Base-by-base conservation (phyloP, 2,797 vertebrate species). In the Euthynnus affinis region DNA sequence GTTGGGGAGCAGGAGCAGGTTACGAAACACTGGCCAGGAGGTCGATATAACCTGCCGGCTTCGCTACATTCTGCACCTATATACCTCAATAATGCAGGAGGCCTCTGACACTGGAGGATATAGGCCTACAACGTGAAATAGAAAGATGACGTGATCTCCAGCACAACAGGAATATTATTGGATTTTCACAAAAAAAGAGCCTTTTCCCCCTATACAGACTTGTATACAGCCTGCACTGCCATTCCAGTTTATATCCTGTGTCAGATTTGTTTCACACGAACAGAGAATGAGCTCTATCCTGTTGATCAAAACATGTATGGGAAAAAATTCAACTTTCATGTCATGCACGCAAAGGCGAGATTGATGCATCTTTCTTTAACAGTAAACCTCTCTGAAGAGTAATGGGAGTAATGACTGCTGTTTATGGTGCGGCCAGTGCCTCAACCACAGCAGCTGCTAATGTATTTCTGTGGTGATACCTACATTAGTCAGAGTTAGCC, bases 1-100 rank as follows among this genome's bases (percentile, higher is more conserved):
- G 65, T 2, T 78, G 66, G 74, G 57, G 17, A 49, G 18, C 46
- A 20, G 46, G 79, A 70, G 59, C 71, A 66, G 79, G 75, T 87
- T 90, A 84, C 53, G 79, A 91, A 89, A 92, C 85, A 20, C 18
- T 13, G 87, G 73, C 57, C 76, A 48, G 78, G 49, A 81, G 72
- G 68, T 77, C 18, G 68, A 74, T 61, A 62, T 53, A 75, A 49
- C 53, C 66, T 71, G 71, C 76, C 15, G 58, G 74, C 62, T 64
- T 74, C 29, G 76, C 79, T 57, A 7, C 46, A 17, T 25, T 20
- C 61, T 65, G 82, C 73, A 74, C 20, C 63, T 58, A 57, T 3
- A 7, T 51, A 63, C 42, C 14, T 78, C 74, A 40, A 42, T 78
- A 44, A 77, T 42, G 71, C 80, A 84, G 76, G 67, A 83, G 87